Conservation (phyloP, 2,113 vertebrate genomes). For the Hyperoodon ampullatus region DNA sequence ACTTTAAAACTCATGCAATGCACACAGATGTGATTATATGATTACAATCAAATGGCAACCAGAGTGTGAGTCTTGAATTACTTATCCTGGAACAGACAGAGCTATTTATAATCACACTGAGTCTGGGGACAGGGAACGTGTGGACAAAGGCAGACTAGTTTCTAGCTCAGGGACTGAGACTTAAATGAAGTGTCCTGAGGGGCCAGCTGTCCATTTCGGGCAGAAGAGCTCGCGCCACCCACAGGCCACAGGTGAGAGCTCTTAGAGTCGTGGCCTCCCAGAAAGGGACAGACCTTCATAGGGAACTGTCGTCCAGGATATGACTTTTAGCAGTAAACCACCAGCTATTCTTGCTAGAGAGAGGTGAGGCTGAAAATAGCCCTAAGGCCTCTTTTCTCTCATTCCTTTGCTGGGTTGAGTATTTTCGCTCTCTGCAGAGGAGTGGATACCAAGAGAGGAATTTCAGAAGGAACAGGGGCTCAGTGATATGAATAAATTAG, state of each 20-base stretch:
- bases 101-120: neutral
- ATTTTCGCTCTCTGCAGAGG: neutral
- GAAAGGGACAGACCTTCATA: accelerated
- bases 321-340: neutral
- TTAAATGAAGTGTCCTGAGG: neutral
- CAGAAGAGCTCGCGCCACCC: neutral
- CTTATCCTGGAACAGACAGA: neutral
- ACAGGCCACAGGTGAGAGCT: neutral
- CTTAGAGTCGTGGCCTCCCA: too few relatives aligned
- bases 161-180: neutral
- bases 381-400: neutral
- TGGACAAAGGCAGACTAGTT: neutral
- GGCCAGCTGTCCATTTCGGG: neutral
- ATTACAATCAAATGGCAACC: neutral
- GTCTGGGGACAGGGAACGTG: neutral
- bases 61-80: neutral
- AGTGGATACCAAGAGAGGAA: too few relatives aligned
- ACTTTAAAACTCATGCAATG: neutral
- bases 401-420: neutral
- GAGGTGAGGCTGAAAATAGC: neutral
- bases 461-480: neutral
- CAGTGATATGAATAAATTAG: neutral
- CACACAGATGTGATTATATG: neutral
- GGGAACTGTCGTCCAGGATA: accelerated
- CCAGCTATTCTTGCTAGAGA: neutral